Base-by-base conservation (phyloP, 2,888 invertebrate species). In the Sussaba pulchella region DNA sequence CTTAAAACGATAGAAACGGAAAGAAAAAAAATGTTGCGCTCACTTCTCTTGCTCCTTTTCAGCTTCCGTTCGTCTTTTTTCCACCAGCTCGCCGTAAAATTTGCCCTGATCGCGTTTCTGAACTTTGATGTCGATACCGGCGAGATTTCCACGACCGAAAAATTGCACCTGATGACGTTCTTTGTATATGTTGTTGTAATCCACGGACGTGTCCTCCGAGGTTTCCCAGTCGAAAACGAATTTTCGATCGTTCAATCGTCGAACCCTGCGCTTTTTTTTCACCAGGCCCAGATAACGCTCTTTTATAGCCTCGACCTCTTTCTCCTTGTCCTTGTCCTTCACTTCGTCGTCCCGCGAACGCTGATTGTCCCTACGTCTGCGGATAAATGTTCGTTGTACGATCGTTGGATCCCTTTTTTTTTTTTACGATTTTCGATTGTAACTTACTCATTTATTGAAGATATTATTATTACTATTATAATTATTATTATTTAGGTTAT, bases 191-290 rank as follows among this genome's bases (percentile, higher is more conserved):
- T 96, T 95, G 92, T 99, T 99, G 90, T 99, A 99, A 93, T 99
- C 99, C 82, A 96, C 96, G 1, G 99, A 98, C 0, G 99, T 99
- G 89, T 99, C 99, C 92, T 99, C 99, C 0, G 97, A 97, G 0
- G 98, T 99, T 93, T 99, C 99, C 99, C 99, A 99, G 93, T 99
- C 99, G 92, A 99, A 99, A 0, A 99, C 99, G 94, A 99, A 99
- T 93, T 99, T 99, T 14, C 99, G 94, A 91, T 99, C 99, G 93
- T 99, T 99, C 50, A 99, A 93, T 81, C 99, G 94, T 17, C 99
- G 94, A 0, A 99, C 98, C 76, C 99, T 94, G 12, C 99, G 95
- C 89, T 98, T 98, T 90, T 98, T 98, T 91, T 99, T 99, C 0
- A 98, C 94, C 57, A 98, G 95, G 0, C 99, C 99, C 66, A 99